Base-by-base conservation (phyloP, 2,797 vertebrate species). In the Heteromormyrus szaboi region DNA sequence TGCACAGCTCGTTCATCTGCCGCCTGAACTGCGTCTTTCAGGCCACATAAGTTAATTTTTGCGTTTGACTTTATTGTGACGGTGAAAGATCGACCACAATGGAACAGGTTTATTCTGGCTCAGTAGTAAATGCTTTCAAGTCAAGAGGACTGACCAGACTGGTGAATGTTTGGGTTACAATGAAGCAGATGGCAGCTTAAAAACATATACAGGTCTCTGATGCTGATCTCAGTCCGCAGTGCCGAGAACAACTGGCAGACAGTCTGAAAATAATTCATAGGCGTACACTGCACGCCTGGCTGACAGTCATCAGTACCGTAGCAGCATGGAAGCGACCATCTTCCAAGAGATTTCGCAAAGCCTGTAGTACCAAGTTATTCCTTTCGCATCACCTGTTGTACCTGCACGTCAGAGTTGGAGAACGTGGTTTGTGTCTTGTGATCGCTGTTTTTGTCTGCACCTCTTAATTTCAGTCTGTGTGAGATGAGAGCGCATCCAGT, bases 1-100 rank as follows among this genome's bases (percentile, higher is more conserved):
- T 29, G 25, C 86, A 48, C 92, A 87, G 91, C 88, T 89, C 50
- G n/a, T 91, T 91, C 91, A 88, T 90, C 89, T 65, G 91, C 89
- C 12, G 14, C 22, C n/a, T 17, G 7, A 37, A 11, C 50, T 22
- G 4, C 33, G 7, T 44, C 12, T 53, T 51, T 17, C 12, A 12
- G 50, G 44, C n/a, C 8, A 51, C 25, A 4, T 29, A 17, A 17
- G 8, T 53, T n/a, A 6, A 4, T 86, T 53, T 86, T 86, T 6
- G 7, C 33, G 4, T 50, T 62, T 54, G 2, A 41, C 6, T 76
- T 29, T n/a, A 62, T 62, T 17, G 29, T 88, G 1, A 76, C 50
- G 9, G 7, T 4, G 4, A 37, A 88, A 37, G 41, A 44, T 44
- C 22, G 14, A 5, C 59, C 37, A 51, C 19, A 3, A 72, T 44